phyloP scores from a whole-genome alignment of 1,140 invertebrate genomes.

The Ostrea edulis region DNA sequence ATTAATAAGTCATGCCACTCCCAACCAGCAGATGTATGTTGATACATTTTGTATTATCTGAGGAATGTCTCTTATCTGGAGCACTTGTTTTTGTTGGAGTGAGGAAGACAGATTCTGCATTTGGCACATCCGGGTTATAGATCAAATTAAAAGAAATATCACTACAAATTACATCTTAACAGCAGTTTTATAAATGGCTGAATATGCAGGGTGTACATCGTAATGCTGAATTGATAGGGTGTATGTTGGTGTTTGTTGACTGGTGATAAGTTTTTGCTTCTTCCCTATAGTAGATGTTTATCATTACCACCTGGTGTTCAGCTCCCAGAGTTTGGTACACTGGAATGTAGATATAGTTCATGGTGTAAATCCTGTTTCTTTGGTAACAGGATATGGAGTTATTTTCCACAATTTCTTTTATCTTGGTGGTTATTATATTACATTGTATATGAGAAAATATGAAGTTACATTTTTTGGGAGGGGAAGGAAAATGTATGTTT shows the following conservation, averaged over 20 bases:
- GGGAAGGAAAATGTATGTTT: no score
- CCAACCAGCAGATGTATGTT: not conserved
- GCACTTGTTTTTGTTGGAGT: slow-evolving; percentile 38
- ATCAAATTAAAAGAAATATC: not conserved
- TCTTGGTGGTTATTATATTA: not conserved
- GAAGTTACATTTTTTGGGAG: no score
- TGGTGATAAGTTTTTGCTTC: not conserved
- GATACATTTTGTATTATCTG: slow-evolving; percentile 9
- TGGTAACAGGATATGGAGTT: slow-evolving; percentile 33
- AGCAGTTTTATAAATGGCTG: slow-evolving; percentile 3
- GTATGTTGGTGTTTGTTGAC: not conserved
- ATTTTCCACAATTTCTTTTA: not conserved
- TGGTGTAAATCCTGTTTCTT: not conserved
- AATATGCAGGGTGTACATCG: not conserved
- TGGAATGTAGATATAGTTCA: not conserved
- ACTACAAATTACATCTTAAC: slow-evolving; percentile 10
- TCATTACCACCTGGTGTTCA: slow-evolving; percentile 13
- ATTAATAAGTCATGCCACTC: slow-evolving; percentile 13
- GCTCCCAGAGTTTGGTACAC: slow-evolving; percentile 11
- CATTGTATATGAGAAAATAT: not conserved
- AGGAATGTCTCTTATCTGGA: slow-evolving; percentile 11
- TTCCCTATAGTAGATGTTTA: slow-evolving; percentile 31
- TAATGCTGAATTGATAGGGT: not conserved
- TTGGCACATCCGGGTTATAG: slow-evolving; percentile 31
- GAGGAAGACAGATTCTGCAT: slow-evolving; percentile 29